A percentile compares a stretch with the other conserved stretches of the same genome.
Evolutionary conservation across 2,888 invertebrate species (phyloP).

Genomic region (Aspidiotus rigidus): DNA sequence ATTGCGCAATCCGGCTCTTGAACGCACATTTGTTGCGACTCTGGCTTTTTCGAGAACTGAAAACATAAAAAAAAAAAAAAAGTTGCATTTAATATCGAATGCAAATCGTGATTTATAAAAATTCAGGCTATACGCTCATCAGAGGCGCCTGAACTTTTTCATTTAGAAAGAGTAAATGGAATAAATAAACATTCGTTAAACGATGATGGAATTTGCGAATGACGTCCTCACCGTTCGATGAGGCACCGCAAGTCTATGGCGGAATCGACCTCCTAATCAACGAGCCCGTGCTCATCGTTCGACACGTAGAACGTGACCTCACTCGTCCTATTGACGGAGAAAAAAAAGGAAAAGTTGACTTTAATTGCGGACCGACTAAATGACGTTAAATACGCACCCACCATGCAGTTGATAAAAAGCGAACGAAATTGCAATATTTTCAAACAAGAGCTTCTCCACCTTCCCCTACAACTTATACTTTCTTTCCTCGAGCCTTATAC

Average conservation of each 20-base stretch:
- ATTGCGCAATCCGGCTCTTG: constrained; percentile 25
- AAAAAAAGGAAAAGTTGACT: background rate
- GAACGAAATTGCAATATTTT: constrained; percentile 5
- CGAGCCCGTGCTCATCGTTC: too few species aligned
- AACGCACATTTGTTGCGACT: constrained; percentile 25
- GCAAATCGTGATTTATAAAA: background rate
- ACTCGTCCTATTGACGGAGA: too few species aligned
- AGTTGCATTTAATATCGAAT: background rate
- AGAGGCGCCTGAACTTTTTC: background rate
- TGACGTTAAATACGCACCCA: background rate
- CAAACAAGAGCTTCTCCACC: background rate
- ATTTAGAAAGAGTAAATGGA: background rate
- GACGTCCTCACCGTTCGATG: background rate
- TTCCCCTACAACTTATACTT: background rate
- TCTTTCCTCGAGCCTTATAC: constrained; percentile 1
- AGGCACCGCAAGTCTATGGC: too few species aligned
- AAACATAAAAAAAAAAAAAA: constrained; percentile 13
- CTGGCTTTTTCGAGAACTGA: constrained; percentile 22
- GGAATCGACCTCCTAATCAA: too few species aligned
- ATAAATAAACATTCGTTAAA: background rate
- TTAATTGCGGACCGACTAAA: constrained; percentile 4
- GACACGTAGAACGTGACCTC: too few species aligned
- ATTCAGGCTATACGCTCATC: background rate
- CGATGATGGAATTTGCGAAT: background rate
- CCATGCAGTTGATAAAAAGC: background rate